A percentile compares a stretch with the other conserved stretches of the same genome.
phyloP scores from a whole-genome alignment of 2,888 invertebrate genomes.

The Drosophila engyochracea region DNA sequence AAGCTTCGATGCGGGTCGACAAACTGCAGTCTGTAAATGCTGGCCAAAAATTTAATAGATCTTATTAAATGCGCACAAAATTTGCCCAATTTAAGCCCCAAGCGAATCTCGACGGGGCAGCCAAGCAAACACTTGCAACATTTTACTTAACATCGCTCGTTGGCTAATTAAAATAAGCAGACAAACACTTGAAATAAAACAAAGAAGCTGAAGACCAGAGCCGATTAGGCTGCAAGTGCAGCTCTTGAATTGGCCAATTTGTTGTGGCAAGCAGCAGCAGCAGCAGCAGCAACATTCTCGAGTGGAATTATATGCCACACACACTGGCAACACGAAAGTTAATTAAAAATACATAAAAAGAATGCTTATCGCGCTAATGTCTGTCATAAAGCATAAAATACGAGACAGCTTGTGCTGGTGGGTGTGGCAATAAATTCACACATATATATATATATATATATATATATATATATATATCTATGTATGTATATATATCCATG shows the following conservation, averaged over 20 bases:
- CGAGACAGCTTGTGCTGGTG: conserved; percentile 26
- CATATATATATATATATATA: fast-evolving
- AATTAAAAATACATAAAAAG: conserved; percentile 78
- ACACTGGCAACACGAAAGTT: conserved; percentile 59
- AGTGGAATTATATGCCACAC: conserved; percentile 41
- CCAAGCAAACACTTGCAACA: conserved; percentile 42
- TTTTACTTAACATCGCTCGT: conserved; percentile 34
- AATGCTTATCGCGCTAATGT: conserved; percentile 60
- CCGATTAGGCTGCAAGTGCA: conserved; percentile 42
- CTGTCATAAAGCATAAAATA: conserved; percentile 44
- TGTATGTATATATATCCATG: conserved; percentile 34
- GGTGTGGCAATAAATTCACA: conserved; percentile 28
- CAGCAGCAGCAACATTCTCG: conserved; percentile 26
- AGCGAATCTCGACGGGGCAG: background rate
- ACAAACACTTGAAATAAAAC: conserved; percentile 68
- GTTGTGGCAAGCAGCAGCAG: conserved; percentile 17
- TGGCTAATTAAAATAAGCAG: conserved; percentile 73
- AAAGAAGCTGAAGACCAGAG: conserved; percentile 20
- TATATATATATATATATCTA: fast-evolving
- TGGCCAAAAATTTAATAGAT: conserved; percentile 43
- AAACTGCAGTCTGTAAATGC: conserved; percentile 56
- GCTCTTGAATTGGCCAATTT: conserved; percentile 53
- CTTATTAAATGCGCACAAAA: conserved; percentile 43
- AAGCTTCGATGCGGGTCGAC: conserved; percentile 38
- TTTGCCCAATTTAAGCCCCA: background rate